Evolutionary conservation across 2,888 invertebrate genomes (phyloP), one percentile per base, ranked within the genome.

Genomic region (Ochropleura leucogaster): DNA sequence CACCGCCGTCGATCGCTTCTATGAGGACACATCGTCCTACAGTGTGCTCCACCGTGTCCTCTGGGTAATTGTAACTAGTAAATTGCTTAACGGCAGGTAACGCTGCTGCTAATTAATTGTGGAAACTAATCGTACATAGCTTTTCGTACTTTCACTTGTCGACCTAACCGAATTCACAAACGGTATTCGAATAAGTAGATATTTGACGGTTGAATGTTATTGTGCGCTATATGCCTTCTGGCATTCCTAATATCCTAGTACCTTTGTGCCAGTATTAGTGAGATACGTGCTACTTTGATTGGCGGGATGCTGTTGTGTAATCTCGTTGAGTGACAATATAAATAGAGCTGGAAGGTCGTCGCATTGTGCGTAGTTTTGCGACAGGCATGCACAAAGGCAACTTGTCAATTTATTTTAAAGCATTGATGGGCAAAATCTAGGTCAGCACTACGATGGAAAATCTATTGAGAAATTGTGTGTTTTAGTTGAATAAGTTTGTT

Each of bases 341-440:
- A 76, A 80, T 76, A 68, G 76, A 84, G 72, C 76, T 76, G 67
- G 80, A 80, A 83, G 84, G 82, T 83, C 80, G 76, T 9, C 46
- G 46, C 55, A 72, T 76, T 82, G 72, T 72, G 72, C 64, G 84
- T 63, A 68, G 68, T 68, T 75, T 72, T 72, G 59, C 57, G 64
- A 71, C 40, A 64, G 42, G 40, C 16, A 44, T 47, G 42, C 60
- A 69, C 62, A 69, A 67, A 59, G 62, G 51, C 49, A 20, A 51
- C 14, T 20, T 47, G 51, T 57, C 12, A 60, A 72, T 64, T 16
- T 82, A 62, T 60, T 80, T 68, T 64, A 18, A 20, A 7, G 10
- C 16, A 51, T 47, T 63, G 66, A 60, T 68, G 57, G 10, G 12
- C 51, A 12, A 46, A 49, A 80, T 51, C 16, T 67, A 30, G 60